Percentiles rank a stretch among this genome's conserved stretches.
phyloP scores from a whole-genome alignment of 2,113 vertebrate species.

The Nycticryphes semicollaris region DNA sequence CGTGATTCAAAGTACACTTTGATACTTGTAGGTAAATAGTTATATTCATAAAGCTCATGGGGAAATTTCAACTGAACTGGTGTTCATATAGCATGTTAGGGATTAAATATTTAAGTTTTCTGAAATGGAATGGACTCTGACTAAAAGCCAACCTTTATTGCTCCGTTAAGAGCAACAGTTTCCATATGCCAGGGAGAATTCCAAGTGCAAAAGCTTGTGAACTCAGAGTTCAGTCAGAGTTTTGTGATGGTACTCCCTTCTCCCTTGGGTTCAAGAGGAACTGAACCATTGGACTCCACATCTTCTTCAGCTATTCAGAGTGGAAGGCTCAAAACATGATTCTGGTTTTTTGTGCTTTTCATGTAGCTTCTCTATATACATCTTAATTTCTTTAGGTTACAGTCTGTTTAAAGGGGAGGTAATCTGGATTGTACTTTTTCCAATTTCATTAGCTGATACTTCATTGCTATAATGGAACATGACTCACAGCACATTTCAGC shows the following conservation, averaged over 20 bases:
- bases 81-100: not conserved
- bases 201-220: not conserved
- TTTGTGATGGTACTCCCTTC: not conserved
- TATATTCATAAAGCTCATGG: not conserved
- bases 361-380: not conserved
- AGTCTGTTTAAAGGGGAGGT: not conserved
- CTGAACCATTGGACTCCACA: rapidly evolving
- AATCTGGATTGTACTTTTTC: not conserved
- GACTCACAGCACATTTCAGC: not conserved
- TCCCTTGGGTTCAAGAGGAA: not conserved
- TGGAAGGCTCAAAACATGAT: not conserved
- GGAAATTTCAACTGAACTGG: not conserved
- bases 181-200: not conserved
- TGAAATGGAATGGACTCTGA: not conserved
- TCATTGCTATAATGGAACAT: not conserved
- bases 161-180: not conserved
- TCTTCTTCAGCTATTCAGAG: not conserved
- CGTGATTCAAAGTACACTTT: not conserved
- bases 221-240: not conserved
- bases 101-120: not conserved
- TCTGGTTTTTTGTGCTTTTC: not conserved
- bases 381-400: not conserved
- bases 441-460: not conserved
- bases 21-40: not conserved
- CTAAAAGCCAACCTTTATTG: not conserved